Percentiles rank a stretch among this genome's conserved stretches.
Evolutionary conservation across 2,113 vertebrate species (phyloP).

Genomic region (Fulmarus glacialis): DNA sequence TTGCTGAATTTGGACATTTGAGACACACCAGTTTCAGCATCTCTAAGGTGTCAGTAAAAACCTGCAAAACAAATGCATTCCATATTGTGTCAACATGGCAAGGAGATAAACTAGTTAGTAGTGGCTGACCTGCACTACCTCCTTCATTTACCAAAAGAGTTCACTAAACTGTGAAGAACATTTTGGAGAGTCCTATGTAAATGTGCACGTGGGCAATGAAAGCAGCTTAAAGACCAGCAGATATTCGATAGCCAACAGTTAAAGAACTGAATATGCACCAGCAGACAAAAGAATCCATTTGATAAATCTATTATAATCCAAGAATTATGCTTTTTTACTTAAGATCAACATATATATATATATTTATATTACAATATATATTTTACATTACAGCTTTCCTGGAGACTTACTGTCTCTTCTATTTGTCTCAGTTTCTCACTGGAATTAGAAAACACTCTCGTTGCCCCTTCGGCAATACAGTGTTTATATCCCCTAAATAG

Average conservation of each 20-base stretch:
- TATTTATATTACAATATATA: neutral
- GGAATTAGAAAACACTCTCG: neutral
- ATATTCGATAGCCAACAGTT: neutral
- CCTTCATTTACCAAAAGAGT: neutral
- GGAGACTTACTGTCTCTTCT: neutral
- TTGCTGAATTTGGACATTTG: neutral
- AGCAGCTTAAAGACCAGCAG: neutral
- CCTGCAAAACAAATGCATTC: neutral
- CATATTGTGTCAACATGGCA: neutral
- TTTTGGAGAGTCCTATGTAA: neutral
- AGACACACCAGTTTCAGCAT: neutral
- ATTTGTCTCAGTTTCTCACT: neutral
- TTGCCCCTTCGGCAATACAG: neutral
- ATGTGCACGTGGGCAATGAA: rapidly evolving
- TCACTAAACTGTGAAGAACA: neutral
- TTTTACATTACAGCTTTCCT: neutral
- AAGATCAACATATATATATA: neutral
- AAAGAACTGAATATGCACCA: neutral
- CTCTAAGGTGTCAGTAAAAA: neutral
- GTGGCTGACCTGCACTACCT: neutral
- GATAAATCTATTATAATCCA: neutral
- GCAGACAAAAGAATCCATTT: neutral
- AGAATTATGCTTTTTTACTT: neutral
- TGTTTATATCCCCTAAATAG: neutral
- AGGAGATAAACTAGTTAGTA: neutral